These are phyloP conservation scores for Canis aureus DNA, from an alignment of 2,113 vertebrate genomes.

Conservation along the genomic window DNA sequence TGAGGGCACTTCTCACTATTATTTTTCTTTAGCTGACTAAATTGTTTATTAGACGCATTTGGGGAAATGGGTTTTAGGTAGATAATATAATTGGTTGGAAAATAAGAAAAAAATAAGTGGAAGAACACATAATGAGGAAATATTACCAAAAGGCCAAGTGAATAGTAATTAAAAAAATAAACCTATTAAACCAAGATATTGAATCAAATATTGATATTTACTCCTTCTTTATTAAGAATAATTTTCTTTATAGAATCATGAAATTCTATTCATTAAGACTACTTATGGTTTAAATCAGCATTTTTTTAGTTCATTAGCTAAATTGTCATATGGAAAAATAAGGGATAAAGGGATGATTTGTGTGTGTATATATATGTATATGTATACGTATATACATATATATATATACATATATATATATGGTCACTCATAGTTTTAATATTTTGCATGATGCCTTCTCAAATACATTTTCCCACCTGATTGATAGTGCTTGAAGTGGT, in stretches of 20 bases:
- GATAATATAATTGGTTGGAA: neutral
- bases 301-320: slow-evolving; percentile 22
- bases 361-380: no score
- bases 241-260: neutral
- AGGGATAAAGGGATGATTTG: neutral
- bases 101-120: neutral
- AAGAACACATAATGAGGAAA: neutral
- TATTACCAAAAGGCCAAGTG: neutral
- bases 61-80: neutral
- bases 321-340: neutral
- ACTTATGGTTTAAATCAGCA: neutral
- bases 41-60: neutral
- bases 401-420: neutral
- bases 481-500: neutral
- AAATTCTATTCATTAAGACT: neutral
- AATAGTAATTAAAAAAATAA: neutral
- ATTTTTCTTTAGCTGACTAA: neutral
- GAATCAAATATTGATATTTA: slow-evolving; percentile 27
- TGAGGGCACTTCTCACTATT: neutral
- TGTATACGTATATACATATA: no score
- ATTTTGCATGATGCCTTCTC: neutral
- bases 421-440: neutral
- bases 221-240: slow-evolving; percentile 36
- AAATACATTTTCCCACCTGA: slow-evolving; percentile 35
- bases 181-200: neutral